phyloP scores from a whole-genome alignment of 2,888 invertebrate species.

The Athripsodes cinereus region DNA sequence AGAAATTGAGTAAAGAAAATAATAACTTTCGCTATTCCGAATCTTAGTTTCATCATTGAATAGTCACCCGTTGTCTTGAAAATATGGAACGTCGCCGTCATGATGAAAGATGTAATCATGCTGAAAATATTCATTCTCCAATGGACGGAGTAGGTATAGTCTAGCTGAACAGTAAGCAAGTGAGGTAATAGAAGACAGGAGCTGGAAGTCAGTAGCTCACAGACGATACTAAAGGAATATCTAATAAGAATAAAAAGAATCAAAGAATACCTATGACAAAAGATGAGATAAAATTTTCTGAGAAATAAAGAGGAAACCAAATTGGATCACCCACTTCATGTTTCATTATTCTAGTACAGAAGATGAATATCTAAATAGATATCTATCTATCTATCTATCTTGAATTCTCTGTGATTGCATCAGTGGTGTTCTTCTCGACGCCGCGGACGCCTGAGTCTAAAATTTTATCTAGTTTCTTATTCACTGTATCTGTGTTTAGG shows the following conservation, averaged over 20 bases:
- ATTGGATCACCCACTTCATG: slow-evolving; percentile 1
- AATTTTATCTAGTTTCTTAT: too few species aligned
- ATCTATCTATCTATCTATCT: too few species aligned
- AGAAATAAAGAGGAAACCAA: background rate
- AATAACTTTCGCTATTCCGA: too few species aligned
- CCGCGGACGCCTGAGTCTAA: too few species aligned
- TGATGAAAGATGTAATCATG: background rate
- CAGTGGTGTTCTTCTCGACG: too few species aligned
- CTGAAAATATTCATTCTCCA: slow-evolving; percentile 1
- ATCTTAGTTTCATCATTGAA: background rate
- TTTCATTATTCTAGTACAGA: background rate
- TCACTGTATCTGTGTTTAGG: too few species aligned
- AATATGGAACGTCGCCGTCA: background rate
- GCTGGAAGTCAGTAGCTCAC: background rate
- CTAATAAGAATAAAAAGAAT: background rate
- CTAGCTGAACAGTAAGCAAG: background rate
- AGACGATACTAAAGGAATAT: background rate
- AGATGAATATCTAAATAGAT: too few species aligned
- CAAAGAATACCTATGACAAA: background rate
- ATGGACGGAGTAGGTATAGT: background rate
- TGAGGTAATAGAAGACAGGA: background rate
- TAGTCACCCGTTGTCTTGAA: background rate
- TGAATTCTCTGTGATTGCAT: too few species aligned
- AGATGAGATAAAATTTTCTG: background rate
- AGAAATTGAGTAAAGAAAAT: too few species aligned